These are phyloP conservation scores for Neodontobutis hainanensis DNA, from an alignment of 2,113 vertebrate species.

Conservation along the genomic window DNA sequence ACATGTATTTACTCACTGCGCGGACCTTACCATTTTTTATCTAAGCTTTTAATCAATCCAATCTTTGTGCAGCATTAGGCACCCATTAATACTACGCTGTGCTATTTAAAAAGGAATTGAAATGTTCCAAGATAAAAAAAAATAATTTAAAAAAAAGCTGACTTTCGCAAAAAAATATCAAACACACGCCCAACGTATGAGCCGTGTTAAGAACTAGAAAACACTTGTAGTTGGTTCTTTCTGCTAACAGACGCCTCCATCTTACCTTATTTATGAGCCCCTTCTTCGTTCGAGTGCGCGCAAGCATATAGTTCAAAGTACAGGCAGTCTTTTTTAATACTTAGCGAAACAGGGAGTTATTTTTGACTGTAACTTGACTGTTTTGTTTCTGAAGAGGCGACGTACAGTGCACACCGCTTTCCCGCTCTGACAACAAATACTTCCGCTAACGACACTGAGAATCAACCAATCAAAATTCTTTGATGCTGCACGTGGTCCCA, in stretches of 20 bases:
- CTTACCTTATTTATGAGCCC: constrained; percentile 6
- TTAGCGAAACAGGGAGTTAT: too few species aligned
- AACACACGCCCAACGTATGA: too few species aligned
- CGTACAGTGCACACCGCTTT: not conserved
- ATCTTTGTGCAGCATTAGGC: too few species aligned
- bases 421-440: constrained; percentile 45
- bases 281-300: not conserved
- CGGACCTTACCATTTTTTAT: too few species aligned
- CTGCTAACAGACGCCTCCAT: not conserved
- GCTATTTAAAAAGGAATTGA: too few species aligned
- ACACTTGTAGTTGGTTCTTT: not conserved
- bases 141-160: too few species aligned
- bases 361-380: fast-evolving
- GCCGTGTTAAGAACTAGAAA: not conserved
- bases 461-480: constrained; percentile 39
- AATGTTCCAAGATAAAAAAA: too few species aligned
- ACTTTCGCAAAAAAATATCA: not conserved
- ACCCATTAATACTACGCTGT: too few species aligned
- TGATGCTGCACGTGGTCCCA: not conserved
- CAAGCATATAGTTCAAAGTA: not conserved
- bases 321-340: not conserved
- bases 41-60: too few species aligned
- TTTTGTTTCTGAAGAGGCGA: not conserved
- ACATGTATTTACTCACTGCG: too few species aligned
- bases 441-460: constrained; percentile 46